These are phyloP conservation scores for Acrobasis consociella DNA, from an alignment of 2,888 invertebrate species.

Conservation along the genomic window DNA sequence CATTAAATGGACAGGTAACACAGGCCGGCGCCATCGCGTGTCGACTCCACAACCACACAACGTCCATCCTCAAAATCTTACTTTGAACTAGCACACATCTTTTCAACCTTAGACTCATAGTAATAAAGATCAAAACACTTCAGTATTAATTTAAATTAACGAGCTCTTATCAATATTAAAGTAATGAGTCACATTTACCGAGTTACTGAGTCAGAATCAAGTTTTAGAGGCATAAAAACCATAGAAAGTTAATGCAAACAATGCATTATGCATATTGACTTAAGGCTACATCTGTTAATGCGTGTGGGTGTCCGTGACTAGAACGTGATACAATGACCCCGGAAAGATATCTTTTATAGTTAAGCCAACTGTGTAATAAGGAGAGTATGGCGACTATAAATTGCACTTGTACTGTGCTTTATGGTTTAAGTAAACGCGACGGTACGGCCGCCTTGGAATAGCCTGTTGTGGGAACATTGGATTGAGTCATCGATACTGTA, in stretches of 20 bases:
- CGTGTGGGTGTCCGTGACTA: slow-evolving; percentile 56
- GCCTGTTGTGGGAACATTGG: background rate
- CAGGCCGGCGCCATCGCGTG: slow-evolving; percentile 70
- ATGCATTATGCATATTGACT: slow-evolving; percentile 58
- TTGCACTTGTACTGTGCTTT: slow-evolving; percentile 24
- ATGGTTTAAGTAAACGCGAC: slow-evolving; percentile 12
- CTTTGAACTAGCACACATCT: background rate
- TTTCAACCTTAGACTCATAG: slow-evolving; percentile 8
- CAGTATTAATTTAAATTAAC: slow-evolving; percentile 20
- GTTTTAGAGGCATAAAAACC: slow-evolving; percentile 25
- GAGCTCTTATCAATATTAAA: slow-evolving; percentile 59
- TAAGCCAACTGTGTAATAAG: slow-evolving; percentile 29
- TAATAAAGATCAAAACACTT: background rate
- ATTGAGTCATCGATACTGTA: slow-evolving; percentile 12
- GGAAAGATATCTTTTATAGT: slow-evolving; percentile 56
- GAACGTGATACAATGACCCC: slow-evolving; percentile 57
- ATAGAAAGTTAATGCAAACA: slow-evolving; percentile 36
- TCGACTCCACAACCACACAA: slow-evolving; percentile 41
- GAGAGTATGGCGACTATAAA: slow-evolving; percentile 24
- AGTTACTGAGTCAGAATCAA: slow-evolving; percentile 57
- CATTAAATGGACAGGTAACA: slow-evolving; percentile 57
- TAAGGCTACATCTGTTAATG: slow-evolving; percentile 47
- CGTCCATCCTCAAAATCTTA: slow-evolving; percentile 47
- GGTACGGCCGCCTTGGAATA: background rate
- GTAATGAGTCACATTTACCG: slow-evolving; percentile 64